Evolutionary conservation across 2,888 invertebrate species (phyloP), one percentile per base, ranked within the genome.

Genomic region (Aethes cnicana): DNA sequence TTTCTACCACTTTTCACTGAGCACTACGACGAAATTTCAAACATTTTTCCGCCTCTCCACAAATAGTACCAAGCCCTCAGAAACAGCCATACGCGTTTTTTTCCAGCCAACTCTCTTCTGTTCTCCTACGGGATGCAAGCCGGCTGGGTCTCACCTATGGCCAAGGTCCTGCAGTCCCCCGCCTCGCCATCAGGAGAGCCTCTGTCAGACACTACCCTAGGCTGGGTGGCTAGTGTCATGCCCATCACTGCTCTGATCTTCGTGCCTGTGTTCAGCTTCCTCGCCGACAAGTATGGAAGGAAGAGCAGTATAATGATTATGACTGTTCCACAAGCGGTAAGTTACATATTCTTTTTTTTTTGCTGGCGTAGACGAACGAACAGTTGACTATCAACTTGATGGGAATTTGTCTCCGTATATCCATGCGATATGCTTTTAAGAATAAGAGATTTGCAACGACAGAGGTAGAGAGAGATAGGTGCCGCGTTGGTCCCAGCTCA

Each of bases 111-210:
- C 12, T 28, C 28, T 4, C 4, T 28, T n/a, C 28, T 76, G n/a
- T 69, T 81, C 47, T 70, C 69, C 12, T 65, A 77, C 41, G 81
- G 82, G 0, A 67, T 69, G 3, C 69, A 70, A 33, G 58, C 72
- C 1, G 82, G 80, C 6, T 84, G 79, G 76, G 63, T 78, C 0
- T 77, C 84, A 0, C 77, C 81, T 2, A 73, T 75, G 30, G 59
- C 77, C 18, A 66, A 71, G 1, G 57, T 71, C 11, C 63, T 83
- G 28, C 61, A 72, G 46, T 69, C 74, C 1, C 53, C 55, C 16
- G 26, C 35, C 3, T 63, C 70, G 1, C 70, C 74, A 0, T 53
- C 69, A 3, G 71, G 66, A 3, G 41, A 25, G 4, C 62, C 70
- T 1, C 49, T 84, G 53, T 68, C 66, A 17, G 56, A 66, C 32